Conservation (phyloP, 92 coral and sea anemone genomes). For the Palythoa heliodiscus region DNA sequence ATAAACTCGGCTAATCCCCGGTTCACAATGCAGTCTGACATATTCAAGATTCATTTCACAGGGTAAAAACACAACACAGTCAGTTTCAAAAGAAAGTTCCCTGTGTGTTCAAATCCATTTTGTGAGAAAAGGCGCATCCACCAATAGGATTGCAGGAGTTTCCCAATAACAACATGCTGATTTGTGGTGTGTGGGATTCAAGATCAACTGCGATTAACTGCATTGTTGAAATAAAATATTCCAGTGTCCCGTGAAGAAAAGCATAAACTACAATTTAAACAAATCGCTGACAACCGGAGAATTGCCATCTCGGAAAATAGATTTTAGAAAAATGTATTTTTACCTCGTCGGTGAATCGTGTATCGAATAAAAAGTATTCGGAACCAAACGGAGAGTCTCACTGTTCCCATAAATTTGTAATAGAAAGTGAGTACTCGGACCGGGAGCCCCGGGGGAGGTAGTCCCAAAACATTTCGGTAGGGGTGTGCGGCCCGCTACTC, state of each 20-base stretch:
- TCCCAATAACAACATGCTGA: background rate
- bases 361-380: too few relatives aligned
- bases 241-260: background rate
- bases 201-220: background rate
- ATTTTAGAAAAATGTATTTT: too few relatives aligned
- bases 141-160: conserved; percentile 22
- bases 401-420: too few relatives aligned
- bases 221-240: background rate
- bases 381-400: too few relatives aligned
- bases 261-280: background rate
- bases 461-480: too few relatives aligned
- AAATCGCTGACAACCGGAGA: too few relatives aligned
- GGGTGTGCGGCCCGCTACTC: too few relatives aligned
- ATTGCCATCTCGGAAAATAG: too few relatives aligned
- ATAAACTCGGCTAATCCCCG: background rate
- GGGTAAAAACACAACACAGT: background rate
- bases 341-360: too few relatives aligned
- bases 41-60: conserved; percentile 19
- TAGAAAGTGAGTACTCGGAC: too few relatives aligned
- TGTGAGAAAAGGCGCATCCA: background rate
- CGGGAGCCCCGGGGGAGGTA: too few relatives aligned
- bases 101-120: conserved; percentile 10
- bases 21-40: background rate
- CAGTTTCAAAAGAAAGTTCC: background rate
- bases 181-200: conserved; percentile 3